Conservation (phyloP, 2,797 vertebrate genomes). For the Peromyscus melanophrys region DNA sequence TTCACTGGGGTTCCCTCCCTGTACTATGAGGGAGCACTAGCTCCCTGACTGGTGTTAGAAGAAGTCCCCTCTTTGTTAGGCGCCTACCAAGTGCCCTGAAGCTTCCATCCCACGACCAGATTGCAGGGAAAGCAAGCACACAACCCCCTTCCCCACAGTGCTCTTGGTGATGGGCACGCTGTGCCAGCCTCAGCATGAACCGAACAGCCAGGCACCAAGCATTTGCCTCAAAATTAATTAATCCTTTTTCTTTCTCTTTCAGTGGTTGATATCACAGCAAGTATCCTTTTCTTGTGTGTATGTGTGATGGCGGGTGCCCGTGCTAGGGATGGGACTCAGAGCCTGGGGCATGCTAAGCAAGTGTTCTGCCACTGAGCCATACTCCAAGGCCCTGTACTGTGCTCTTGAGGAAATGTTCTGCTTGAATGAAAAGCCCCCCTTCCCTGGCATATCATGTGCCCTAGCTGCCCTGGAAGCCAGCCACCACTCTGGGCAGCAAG, state of each 20-base stretch:
- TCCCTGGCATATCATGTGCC: not conserved
- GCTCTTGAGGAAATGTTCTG: not conserved
- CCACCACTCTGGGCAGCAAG: not conserved
- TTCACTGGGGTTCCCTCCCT: not conserved
- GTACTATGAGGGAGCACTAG: not conserved
- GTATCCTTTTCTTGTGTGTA: constrained; percentile 90
- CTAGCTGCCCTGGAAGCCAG: not conserved
- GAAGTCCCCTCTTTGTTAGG: not conserved
- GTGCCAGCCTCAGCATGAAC: not conserved
- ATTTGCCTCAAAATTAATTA: constrained; percentile 11
- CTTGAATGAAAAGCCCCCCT: not conserved
- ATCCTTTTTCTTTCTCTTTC: constrained; percentile 85
- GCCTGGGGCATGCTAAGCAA: not conserved
- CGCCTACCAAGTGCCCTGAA: not conserved
- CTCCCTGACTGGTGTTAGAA: not conserved
- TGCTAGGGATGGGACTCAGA: not conserved
- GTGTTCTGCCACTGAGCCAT: not conserved
- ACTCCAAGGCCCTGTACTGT: not conserved
- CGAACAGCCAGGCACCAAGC: not conserved
- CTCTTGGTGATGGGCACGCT: not conserved
- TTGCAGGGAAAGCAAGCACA: not conserved
- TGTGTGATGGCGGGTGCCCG: too few species aligned
- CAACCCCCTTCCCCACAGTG: not conserved
- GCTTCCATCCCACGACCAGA: not conserved
- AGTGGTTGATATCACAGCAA: constrained; percentile 93